phyloP scores from a whole-genome alignment of 1,140 invertebrate species.

The Hylaeus anthracinus region DNA sequence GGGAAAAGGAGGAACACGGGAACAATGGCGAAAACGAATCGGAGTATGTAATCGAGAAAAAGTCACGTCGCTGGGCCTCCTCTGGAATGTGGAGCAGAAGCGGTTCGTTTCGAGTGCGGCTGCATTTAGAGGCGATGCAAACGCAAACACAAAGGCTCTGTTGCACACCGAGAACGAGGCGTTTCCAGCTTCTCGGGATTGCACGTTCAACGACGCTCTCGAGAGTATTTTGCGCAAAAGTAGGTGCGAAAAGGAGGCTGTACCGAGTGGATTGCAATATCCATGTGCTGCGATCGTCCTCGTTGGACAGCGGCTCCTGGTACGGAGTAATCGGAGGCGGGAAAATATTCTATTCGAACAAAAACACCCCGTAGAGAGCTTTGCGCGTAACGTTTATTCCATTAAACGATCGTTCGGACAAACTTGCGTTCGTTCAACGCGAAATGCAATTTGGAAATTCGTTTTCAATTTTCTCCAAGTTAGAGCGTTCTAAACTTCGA shows the following conservation, averaged over 20 bases:
- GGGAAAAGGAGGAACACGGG: no score
- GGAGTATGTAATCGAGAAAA: conserved; percentile 11
- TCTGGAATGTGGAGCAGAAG: conserved; percentile 30
- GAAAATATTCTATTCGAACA: no score
- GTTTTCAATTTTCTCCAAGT: no score
- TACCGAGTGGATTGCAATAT: conserved; percentile 23
- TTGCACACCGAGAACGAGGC: conserved; percentile 10
- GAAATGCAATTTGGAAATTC: no score
- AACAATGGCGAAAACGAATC: neutral
- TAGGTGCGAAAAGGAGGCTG: conserved; percentile 28
- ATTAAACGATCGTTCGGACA: no score
- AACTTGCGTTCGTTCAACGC: no score
- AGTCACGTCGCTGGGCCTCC: conserved; percentile 16
- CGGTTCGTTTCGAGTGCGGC: conserved; percentile 37
- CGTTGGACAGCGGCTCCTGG: neutral
- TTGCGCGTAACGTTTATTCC: no score
- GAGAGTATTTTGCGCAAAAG: conserved; percentile 25
- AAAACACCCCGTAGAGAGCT: no score
- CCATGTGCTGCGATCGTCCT: neutral
- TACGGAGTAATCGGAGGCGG: neutral
- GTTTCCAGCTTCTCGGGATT: conserved; percentile 9
- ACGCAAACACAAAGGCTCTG: conserved; percentile 35
- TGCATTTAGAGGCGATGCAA: conserved; percentile 34
- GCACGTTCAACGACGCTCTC: conserved; percentile 20
- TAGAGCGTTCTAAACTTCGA: neutral